phyloP scores from a whole-genome alignment of 2,888 invertebrate genomes.

The Nomada hirtipes region DNA sequence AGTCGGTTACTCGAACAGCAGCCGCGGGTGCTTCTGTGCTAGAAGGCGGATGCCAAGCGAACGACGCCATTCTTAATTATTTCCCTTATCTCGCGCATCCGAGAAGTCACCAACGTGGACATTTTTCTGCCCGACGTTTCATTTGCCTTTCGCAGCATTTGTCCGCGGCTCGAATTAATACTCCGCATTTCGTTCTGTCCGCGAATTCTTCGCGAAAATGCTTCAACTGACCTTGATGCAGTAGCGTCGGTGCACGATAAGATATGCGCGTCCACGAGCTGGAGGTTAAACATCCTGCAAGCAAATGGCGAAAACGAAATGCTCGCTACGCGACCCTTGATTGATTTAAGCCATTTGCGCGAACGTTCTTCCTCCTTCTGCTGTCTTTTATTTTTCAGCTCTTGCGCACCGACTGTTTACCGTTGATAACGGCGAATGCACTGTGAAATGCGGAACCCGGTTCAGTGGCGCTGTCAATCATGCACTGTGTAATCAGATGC shows the following conservation, averaged over 20 bases:
- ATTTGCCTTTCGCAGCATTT: slow-evolving; percentile 52
- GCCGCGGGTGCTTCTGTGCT: background rate
- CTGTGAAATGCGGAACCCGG: too few species aligned
- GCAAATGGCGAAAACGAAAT: slow-evolving; percentile 16
- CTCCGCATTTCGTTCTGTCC: slow-evolving; percentile 34
- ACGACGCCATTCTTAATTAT: slow-evolving; percentile 63
- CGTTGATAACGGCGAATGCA: too few species aligned
- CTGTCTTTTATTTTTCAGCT: background rate
- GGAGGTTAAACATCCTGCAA: slow-evolving; percentile 24
- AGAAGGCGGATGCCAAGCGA: slow-evolving; percentile 33
- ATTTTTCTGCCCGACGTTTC: slow-evolving; percentile 59
- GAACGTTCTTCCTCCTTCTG: background rate
- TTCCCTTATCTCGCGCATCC: slow-evolving; percentile 43
- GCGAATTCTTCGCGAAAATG: slow-evolving; percentile 21
- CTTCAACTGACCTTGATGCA: slow-evolving; percentile 38
- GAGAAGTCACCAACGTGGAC: slow-evolving; percentile 22
- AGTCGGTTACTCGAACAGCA: background rate
- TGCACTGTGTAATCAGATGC: too few species aligned
- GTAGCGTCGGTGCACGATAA: background rate
- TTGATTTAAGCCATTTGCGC: slow-evolving; percentile 17
- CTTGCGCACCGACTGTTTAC: too few species aligned
- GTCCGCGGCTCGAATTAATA: slow-evolving; percentile 59
- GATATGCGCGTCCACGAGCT: slow-evolving; percentile 33
- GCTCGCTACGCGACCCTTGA: slow-evolving; percentile 8
- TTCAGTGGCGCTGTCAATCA: too few species aligned